A percentile compares a stretch with the other conserved stretches of the same genome.
phyloP scores from a whole-genome alignment of 1,140 invertebrate species.

The Cyrtorhinus lividipennis region DNA sequence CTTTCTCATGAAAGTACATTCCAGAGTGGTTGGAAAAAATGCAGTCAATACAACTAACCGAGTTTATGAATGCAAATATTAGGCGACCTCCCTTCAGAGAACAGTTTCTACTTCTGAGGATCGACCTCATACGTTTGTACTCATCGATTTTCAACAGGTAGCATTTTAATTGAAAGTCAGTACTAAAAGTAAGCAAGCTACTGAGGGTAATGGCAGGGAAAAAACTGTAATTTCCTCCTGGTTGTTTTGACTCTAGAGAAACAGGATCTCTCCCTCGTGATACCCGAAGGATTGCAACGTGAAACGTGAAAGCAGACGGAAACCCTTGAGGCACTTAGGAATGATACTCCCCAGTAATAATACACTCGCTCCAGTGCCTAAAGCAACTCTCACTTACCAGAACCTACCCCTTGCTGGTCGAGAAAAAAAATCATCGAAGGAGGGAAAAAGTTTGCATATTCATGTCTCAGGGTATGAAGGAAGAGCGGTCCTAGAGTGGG shows the following conservation, averaged over 20 bases:
- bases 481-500: not conserved
- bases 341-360: slow-evolving; percentile 6
- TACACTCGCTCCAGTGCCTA: not conserved
- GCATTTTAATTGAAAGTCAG: too few relatives aligned
- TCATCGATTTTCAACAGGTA: too few relatives aligned
- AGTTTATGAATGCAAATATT: too few relatives aligned
- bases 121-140: too few relatives aligned
- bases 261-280: not conserved
- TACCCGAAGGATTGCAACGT: not conserved
- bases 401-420: not conserved
- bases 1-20: too few relatives aligned
- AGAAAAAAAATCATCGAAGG: not conserved
- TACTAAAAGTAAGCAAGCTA: too few relatives aligned
- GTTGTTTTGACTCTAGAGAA: not conserved
- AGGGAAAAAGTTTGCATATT: slow-evolving; percentile 3
- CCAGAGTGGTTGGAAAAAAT: too few relatives aligned
- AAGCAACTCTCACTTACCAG: not conserved
- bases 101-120: too few relatives aligned
- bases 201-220: not conserved
- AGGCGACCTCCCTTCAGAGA: too few relatives aligned
- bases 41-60: too few relatives aligned
- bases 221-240: not conserved
- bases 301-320: not conserved
- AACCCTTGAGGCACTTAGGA: slow-evolving; percentile 4
- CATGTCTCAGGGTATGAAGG: not conserved